Conservation (phyloP, 1,140 invertebrate genomes). For the Pogonomyrmex californicus region DNA sequence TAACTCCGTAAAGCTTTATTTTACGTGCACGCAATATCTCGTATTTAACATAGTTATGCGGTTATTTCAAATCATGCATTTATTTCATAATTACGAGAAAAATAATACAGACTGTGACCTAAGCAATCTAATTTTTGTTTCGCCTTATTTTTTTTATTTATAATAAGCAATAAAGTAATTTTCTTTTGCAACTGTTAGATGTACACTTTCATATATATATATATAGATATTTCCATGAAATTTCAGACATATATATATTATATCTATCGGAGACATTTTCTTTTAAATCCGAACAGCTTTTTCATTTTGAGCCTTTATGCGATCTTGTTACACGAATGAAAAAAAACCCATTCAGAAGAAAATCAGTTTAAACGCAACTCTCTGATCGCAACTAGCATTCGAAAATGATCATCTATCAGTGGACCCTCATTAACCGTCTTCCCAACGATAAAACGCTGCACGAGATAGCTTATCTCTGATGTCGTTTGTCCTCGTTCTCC, state of each 20-base stretch:
- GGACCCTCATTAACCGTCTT: slow-evolving; percentile 78
- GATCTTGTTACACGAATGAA: neutral
- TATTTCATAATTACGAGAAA: slow-evolving; percentile 12
- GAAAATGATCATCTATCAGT: slow-evolving; percentile 75
- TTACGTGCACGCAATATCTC: slow-evolving; percentile 24
- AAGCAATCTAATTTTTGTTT: neutral
- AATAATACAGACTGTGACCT: neutral
- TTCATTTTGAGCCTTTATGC: neutral
- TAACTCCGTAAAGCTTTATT: slow-evolving; percentile 24
- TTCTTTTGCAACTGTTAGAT: neutral
- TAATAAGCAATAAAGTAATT: neutral
- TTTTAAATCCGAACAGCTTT: slow-evolving; percentile 21
- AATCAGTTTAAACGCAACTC: neutral
- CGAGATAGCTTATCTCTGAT: slow-evolving; percentile 79
- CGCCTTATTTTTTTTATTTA: neutral
- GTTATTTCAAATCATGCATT: slow-evolving; percentile 28
- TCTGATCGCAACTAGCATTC: slow-evolving; percentile 45
- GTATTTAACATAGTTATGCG: neutral
- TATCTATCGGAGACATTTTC: neutral
- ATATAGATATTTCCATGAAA: neutral
- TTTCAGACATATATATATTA: slow-evolving; percentile 1
- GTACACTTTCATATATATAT: neutral
- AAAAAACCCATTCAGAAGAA: neutral
- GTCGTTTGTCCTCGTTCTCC: slow-evolving; percentile 67
- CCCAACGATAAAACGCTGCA: slow-evolving; percentile 76